Percentiles rank a stretch among this genome's conserved stretches.
Conservation (phyloP, 2,113 vertebrate species). For the Erinaceus europaeus region DNA sequence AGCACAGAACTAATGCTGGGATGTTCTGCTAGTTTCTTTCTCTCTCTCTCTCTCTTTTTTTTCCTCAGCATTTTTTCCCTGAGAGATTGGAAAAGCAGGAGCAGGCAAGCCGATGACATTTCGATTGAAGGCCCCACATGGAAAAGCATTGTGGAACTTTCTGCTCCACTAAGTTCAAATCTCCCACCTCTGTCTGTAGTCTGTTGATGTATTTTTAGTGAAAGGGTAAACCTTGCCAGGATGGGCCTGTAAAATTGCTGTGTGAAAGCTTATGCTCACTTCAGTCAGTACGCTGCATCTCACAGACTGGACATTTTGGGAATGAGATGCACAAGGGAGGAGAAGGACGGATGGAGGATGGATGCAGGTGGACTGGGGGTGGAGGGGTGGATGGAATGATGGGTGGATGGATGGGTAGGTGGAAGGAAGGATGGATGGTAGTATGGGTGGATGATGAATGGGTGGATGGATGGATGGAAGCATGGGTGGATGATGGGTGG, state of each 20-base stretch:
- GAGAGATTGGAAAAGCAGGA: constrained; percentile 64
- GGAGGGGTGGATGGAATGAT: too few species aligned
- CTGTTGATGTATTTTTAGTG: not conserved
- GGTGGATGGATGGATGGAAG: too few species aligned
- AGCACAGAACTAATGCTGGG: constrained; percentile 74
- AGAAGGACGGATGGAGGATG: too few species aligned
- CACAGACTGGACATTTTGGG: not conserved
- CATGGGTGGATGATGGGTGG: too few species aligned
- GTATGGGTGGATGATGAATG: too few species aligned
- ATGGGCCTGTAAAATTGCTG: constrained; percentile 24
- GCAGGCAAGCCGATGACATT: constrained; percentile 78
- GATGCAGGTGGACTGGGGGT: too few species aligned
- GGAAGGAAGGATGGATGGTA: too few species aligned
- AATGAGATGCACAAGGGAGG: too few species aligned
- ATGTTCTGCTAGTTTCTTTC: constrained; percentile 66
- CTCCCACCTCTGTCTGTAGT: constrained; percentile 59
- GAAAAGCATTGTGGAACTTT: constrained; percentile 65
- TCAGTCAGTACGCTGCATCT: not conserved
- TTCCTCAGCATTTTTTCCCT: constrained; percentile 72
- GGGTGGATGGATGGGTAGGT: too few species aligned
- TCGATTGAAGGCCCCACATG: constrained; percentile 76
- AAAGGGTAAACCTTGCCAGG: not conserved
- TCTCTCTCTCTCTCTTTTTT: constrained; percentile 63
- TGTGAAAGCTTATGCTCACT: not conserved
- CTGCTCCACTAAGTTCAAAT: constrained; percentile 67